Percentiles rank a stretch among this genome's conserved stretches.
Conservation (phyloP, 2,888 invertebrate species). For the Apoderus coryli region DNA sequence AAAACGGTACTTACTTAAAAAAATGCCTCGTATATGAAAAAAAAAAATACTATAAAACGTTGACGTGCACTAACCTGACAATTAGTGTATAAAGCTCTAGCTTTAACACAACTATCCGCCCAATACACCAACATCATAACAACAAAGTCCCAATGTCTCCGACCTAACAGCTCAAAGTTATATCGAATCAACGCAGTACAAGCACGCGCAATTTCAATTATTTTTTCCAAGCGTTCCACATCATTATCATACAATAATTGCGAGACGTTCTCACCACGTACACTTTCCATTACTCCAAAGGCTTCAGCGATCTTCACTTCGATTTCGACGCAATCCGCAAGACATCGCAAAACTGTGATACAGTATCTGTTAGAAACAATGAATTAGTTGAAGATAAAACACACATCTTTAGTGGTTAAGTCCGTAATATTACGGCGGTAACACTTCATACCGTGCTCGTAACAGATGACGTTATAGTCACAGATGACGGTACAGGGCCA, state of each 20-base stretch:
- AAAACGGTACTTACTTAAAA: too few relatives aligned
- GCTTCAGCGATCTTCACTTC: constrained; percentile 28
- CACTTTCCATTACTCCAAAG: constrained; percentile 22
- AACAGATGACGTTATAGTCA: too few relatives aligned
- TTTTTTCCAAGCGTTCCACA: constrained; percentile 23
- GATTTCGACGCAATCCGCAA: constrained; percentile 24
- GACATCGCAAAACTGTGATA: constrained; percentile 20
- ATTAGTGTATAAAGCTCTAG: constrained; percentile 29
- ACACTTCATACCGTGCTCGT: too few relatives aligned
- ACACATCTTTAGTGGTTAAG: too few relatives aligned
- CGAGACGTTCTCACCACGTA: constrained; percentile 20
- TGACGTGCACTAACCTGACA: constrained; percentile 35
- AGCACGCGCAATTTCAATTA: constrained; percentile 32
- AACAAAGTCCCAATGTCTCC: constrained; percentile 58
- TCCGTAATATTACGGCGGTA: too few relatives aligned
- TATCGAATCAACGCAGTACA: constrained; percentile 26
- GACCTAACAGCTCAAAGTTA: constrained; percentile 22
- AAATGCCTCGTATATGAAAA: too few relatives aligned
- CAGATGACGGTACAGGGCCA: too few relatives aligned
- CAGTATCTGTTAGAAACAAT: constrained; percentile 18
- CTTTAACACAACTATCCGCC: constrained; percentile 39
- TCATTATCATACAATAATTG: constrained; percentile 20
- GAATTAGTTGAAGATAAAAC: too few relatives aligned
- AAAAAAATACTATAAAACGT: too few relatives aligned
- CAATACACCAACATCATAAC: constrained; percentile 56